Evolutionary conservation across 2,888 invertebrate genomes (phyloP).

Genomic region (Heliconius hortense): DNA sequence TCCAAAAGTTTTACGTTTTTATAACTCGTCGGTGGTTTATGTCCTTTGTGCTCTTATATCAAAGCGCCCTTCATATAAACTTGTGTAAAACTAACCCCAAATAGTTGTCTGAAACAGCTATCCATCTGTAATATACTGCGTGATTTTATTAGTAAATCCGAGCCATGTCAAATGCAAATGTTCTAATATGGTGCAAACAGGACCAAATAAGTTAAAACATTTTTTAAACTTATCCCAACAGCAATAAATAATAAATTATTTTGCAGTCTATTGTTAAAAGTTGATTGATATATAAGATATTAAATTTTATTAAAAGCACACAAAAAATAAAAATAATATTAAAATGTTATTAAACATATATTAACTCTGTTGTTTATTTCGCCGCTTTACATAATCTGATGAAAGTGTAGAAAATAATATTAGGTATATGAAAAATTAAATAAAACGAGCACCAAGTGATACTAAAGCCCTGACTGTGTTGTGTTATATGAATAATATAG

Average conservation of each 20-base stretch:
- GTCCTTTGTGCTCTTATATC: constrained; percentile 47
- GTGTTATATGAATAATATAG: constrained; percentile 45
- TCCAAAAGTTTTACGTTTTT: neutral
- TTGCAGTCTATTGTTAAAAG: constrained; percentile 17
- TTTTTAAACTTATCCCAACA: constrained; percentile 16
- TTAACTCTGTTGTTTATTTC: neutral
- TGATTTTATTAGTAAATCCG: constrained; percentile 39
- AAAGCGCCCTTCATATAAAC: constrained; percentile 24
- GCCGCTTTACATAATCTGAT: neutral
- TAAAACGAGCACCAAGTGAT: constrained; percentile 43
- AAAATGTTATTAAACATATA: constrained; percentile 3
- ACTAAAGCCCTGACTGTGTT: constrained; percentile 45
- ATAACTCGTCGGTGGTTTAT: constrained; percentile 38
- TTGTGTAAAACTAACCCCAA: neutral
- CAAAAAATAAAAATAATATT: constrained; percentile 3
- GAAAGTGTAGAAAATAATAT: constrained; percentile 11
- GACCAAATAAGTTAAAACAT: constrained; percentile 6
- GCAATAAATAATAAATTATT: constrained; percentile 6
- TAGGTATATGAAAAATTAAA: constrained; percentile 33
- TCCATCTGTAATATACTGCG: neutral
- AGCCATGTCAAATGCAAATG: constrained; percentile 34
- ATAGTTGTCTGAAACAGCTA: neutral
- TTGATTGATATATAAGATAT: constrained; percentile 16
- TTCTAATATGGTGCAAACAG: constrained; percentile 19
- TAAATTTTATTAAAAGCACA: constrained; percentile 8